phyloP scores from a whole-genome alignment of 2,797 vertebrate genomes.

The Hypotaenidia okinawae region DNA sequence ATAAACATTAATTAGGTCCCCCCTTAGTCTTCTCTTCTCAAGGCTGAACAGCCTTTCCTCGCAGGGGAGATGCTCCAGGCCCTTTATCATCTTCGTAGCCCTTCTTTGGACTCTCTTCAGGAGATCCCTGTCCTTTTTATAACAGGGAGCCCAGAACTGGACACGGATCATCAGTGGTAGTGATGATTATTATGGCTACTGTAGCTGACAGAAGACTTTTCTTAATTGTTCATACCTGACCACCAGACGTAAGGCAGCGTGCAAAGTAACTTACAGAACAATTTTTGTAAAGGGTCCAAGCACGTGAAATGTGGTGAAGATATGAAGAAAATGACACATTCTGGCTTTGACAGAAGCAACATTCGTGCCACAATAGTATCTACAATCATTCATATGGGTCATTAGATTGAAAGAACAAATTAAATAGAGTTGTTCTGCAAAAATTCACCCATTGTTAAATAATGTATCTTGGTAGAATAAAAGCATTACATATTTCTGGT shows the following conservation, averaged over 20 bases:
- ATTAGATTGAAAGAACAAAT: conserved; percentile 61
- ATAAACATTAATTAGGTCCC: too few species aligned
- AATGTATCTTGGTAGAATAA: conserved; percentile 51
- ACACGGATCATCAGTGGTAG: neutral
- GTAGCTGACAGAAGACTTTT: neutral
- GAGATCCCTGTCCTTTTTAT: too few species aligned
- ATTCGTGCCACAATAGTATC: neutral
- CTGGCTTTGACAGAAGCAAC: neutral
- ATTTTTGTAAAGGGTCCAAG: neutral
- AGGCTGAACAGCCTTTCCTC: too few species aligned
- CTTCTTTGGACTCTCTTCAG: too few species aligned
- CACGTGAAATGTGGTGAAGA: conserved; percentile 2
- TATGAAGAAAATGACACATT: neutral
- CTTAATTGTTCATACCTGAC: neutral
- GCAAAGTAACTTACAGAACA: neutral
- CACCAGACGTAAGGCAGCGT: neutral
- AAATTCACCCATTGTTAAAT: conserved; percentile 59
- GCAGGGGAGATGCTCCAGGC: too few species aligned
- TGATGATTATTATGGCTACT: neutral
- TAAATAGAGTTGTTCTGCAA: conserved; percentile 48
- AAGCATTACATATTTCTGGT: conserved; percentile 26
- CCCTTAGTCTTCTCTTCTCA: too few species aligned
- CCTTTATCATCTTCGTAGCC: too few species aligned
- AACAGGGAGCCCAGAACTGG: too few species aligned
- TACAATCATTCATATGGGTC: conserved; percentile 10